Percentiles rank a stretch among this genome's conserved stretches.
Evolutionary conservation across 2,113 vertebrate species (phyloP).

Genomic region (Entosphenus tridentatus): DNA sequence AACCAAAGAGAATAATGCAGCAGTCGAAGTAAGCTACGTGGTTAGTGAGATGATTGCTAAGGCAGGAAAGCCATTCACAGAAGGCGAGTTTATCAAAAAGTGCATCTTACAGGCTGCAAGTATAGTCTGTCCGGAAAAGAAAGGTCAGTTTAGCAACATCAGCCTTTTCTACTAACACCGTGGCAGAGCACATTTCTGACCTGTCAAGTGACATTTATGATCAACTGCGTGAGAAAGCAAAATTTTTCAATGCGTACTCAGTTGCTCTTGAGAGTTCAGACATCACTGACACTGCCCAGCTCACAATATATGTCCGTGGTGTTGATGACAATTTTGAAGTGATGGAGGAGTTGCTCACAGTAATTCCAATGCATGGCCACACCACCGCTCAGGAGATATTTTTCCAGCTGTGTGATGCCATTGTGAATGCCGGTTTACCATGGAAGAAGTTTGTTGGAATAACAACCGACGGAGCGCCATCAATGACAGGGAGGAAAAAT

Average conservation of each 20-base stretch:
- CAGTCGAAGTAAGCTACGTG: conserved; percentile 11
- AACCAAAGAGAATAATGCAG: conserved; percentile 8
- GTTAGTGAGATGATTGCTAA: conserved; percentile 11
- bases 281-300: too few species aligned
- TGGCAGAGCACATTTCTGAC: conserved; percentile 8
- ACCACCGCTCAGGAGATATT: too few species aligned
- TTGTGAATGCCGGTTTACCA: background rate
- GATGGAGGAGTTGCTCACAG: too few species aligned
- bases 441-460: conserved; percentile 5
- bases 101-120: conserved; percentile 9
- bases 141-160: conserved; percentile 8
- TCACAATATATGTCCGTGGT: too few species aligned
- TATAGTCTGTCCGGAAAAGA: conserved; percentile 9
- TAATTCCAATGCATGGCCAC: too few species aligned
- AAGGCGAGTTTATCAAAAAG: conserved; percentile 10
- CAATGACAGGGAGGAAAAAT: conserved; percentile 14
- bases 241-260: too few species aligned
- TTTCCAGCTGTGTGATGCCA: too few species aligned
- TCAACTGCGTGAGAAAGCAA: too few species aligned
- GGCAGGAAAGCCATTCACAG: conserved; percentile 11
- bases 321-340: too few species aligned
- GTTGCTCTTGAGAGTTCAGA: too few species aligned
- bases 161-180: conserved; percentile 9
- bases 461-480: conserved; percentile 8
- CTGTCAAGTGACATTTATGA: too few species aligned